Conservation (phyloP, 2,797 vertebrate genomes). For the Onychomys leucogaster region DNA sequence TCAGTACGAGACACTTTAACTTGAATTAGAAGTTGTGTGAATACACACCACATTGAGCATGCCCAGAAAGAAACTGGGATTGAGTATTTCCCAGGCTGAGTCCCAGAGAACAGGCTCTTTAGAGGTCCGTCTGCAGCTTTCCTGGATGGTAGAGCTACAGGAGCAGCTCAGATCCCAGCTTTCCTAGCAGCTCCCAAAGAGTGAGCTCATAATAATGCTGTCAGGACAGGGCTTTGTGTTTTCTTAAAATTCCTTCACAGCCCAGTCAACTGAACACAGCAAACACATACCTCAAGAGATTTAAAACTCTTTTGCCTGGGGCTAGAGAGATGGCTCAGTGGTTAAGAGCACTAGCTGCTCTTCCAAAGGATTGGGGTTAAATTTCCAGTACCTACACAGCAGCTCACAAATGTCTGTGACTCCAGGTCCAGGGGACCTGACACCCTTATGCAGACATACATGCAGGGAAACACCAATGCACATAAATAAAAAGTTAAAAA, state of each 20-base stretch:
- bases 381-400: background rate
- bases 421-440: background rate
- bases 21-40: background rate
- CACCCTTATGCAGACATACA: background rate
- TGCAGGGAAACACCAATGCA: background rate
- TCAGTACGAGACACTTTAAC: background rate
- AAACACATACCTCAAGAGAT: background rate
- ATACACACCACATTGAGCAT: background rate
- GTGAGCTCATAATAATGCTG: background rate
- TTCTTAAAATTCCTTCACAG: conserved; percentile 19
- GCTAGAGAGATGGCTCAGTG: background rate
- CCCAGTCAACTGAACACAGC: background rate
- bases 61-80: background rate
- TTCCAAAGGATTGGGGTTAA: background rate
- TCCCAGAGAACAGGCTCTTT: background rate
- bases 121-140: background rate
- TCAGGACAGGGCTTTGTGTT: background rate
- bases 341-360: background rate
- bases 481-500: background rate
- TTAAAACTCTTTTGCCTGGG: background rate
- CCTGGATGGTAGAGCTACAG: background rate
- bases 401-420: background rate
- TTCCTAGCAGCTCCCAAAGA: conserved; percentile 6
- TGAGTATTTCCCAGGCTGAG: background rate
- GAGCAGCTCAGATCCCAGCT: background rate